phyloP scores from a whole-genome alignment of 2,113 vertebrate species.

The Heteronetta atricapilla region DNA sequence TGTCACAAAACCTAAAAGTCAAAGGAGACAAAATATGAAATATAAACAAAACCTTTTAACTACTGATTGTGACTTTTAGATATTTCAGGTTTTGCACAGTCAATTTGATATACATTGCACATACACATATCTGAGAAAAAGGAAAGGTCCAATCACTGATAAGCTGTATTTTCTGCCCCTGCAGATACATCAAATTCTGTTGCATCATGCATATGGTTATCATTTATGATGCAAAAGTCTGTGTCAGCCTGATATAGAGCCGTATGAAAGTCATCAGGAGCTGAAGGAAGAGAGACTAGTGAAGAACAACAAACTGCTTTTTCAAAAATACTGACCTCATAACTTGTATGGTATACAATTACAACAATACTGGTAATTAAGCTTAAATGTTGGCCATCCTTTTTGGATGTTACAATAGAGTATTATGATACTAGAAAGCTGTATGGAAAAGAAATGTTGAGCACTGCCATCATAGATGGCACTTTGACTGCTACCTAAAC shows the following conservation, averaged over 20 bases:
- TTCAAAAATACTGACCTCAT: background rate
- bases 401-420: fast-evolving
- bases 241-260: fast-evolving
- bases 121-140: background rate
- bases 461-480: background rate
- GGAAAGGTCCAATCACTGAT: background rate
- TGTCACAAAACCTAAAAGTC: background rate
- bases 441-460: background rate
- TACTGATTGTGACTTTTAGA: background rate
- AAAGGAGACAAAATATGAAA: background rate
- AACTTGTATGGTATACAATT: background rate
- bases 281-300: background rate
- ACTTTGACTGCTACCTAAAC: background rate
- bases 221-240: background rate
- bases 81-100: background rate
- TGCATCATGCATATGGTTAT: background rate
- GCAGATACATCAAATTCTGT: background rate
- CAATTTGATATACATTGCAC: background rate
- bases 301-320: background rate
- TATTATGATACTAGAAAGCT: background rate
- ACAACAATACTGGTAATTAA: background rate
- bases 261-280: background rate
- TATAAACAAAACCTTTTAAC: background rate
- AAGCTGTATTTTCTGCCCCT: background rate
- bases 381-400: fast-evolving